These are phyloP conservation scores for Psittacula cyanocephala DNA, from an alignment of 2,113 vertebrate genomes.

Conservation along the genomic window DNA sequence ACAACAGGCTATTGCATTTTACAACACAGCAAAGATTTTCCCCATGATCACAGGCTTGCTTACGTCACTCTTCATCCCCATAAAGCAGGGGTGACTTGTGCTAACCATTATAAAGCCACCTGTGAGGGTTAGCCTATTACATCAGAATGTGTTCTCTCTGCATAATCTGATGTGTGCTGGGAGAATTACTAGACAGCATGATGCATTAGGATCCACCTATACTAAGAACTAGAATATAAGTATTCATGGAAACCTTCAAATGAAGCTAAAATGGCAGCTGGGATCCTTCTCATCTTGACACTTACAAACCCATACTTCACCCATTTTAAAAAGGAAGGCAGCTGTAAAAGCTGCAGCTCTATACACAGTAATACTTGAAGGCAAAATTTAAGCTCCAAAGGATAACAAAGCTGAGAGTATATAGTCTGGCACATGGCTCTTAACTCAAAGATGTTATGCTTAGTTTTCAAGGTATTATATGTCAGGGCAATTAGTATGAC, in stretches of 20 bases:
- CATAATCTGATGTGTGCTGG: not conserved
- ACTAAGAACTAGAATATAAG: not conserved
- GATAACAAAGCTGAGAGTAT: not conserved
- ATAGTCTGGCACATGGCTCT: not conserved
- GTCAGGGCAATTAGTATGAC: not conserved
- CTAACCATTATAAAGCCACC: not conserved
- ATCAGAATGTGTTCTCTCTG: not conserved
- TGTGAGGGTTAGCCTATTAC: not conserved
- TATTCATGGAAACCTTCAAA: not conserved
- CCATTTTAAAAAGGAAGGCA: not conserved
- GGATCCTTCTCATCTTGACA: not conserved
- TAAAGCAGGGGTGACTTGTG: not conserved
- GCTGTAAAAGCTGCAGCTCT: not conserved
- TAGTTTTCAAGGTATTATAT: not conserved
- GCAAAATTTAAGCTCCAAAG: not conserved
- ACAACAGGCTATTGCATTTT: not conserved
- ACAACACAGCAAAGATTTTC: not conserved
- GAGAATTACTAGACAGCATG: not conserved
- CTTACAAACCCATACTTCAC: not conserved
- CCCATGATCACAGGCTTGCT: not conserved
- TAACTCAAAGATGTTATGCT: not conserved
- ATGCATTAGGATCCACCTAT: not conserved
- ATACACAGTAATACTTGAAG: not conserved
- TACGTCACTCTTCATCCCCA: not conserved
- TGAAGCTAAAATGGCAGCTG: not conserved